Base-by-base conservation (phyloP, 2,888 invertebrate species). In the Apotomis turbidana region DNA sequence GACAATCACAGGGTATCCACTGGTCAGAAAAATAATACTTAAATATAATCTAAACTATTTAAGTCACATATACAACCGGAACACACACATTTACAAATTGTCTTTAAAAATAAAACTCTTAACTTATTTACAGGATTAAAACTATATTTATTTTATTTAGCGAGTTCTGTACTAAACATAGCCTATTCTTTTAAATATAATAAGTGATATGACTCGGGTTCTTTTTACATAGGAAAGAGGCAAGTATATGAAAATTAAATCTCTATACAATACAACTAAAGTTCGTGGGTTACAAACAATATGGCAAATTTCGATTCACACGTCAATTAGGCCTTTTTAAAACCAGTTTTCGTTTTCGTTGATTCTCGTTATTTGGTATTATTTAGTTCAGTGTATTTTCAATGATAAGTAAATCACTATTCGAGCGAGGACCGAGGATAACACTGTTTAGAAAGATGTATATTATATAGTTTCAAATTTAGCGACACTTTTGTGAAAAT, bases 11-110 rank as follows among this genome's bases (percentile, higher is more conserved):
- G 59, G 51, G 63, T 60, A 70, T 59, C 76, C 75, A 77, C 74
- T 75, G 74, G 76, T 71, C 70, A 71, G 68, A 73, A 78, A 74
- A 74, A 74, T 70, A 76, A 74, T 75, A 74, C 75, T 76, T 75
- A 76, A 62, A 70, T 78, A 75, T 55, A 79, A 78, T 73, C 84
- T 85, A 86, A 79, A 84, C 83, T 86, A 83, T 86, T 82, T 80
- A 84, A 83, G 83, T 87, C 89, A 92, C 90, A 90, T 90, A 87
- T 90, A 92, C 90, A 89, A 83, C 85, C 83, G 81, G 83, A 85
- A 84, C 89, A 90, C 92, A 89, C 91, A 91, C 90, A 91, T 92
- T 87, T 90, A 91, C 90, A 92, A 88, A 88, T 80, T 82, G 78
- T 75, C 74, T 81, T 84, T 80, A 80, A 82, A 85, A 83, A 85